Base-by-base conservation (phyloP, 2,113 vertebrate species). In the Procavia capensis region DNA sequence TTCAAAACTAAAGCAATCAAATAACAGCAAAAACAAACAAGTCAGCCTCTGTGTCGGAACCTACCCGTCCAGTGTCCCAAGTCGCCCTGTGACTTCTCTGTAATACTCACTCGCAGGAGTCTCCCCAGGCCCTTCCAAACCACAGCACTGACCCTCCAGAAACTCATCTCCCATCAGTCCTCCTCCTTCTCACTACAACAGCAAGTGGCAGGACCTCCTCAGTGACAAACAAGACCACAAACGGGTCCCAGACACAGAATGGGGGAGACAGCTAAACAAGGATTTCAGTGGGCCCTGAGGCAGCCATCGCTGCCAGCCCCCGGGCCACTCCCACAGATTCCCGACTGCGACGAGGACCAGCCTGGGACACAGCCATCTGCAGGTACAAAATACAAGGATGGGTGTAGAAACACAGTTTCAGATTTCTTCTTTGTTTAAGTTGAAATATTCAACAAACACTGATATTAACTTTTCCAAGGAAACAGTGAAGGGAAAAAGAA, bases 191-290 rank as follows among this genome's bases (percentile, higher is more conserved):
- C 45, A 75, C 34, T 70, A 24, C 24, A 83, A 59, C 31, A 91
- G 43, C 22, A 95, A 85, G 45, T 8, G 41, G 43, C 7, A 80
- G 25, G 66, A 93, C 85, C 70, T 68, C 29, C 47, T 94, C 47
- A 86, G 10, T 94, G 63, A 93, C 90, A 94, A 45, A 39, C 83
- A 92, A 47, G 2, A 59, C 57, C 61, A 88, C 88, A 94, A 74
- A 85, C 25, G 75, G 41, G 36, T 64, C 50, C 70, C 6, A 39
- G n/a, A 84, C 25, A 83, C 19, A 59, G 59, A 43, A 20, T 88
- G 66, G 31, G 64, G 3, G 27, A 3, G 29, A 64, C 9, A 66
- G 11, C 6, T 76, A 61, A 97, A 22, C 34, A 61, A 4, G 79
- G 76, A 68, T 25, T 50, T 76, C 34, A 91, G 57, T 29, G 78